Percentiles rank a stretch among this genome's conserved stretches.
These are phyloP conservation scores for Brienomyrus longianalis DNA, from an alignment of 2,113 vertebrate genomes.

Conservation along the genomic window DNA sequence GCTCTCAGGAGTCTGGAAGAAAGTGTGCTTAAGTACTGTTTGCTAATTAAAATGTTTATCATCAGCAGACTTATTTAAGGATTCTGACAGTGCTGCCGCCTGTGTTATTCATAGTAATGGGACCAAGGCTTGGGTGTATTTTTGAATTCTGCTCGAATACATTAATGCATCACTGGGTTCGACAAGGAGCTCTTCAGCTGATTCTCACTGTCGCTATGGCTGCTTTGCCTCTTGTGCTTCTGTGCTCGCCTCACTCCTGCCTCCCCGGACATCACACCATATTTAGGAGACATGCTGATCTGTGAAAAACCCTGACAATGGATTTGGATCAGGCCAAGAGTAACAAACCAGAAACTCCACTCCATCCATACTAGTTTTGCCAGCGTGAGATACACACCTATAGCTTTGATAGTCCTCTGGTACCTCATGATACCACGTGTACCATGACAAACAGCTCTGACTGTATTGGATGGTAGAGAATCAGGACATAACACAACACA, in stretches of 20 bases:
- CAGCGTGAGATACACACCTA: not conserved
- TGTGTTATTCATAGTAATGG: constrained; percentile 47
- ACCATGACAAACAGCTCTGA: not conserved
- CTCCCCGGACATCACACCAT: not conserved
- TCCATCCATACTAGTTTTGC: not conserved
- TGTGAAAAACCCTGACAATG: not conserved
- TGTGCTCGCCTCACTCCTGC: not conserved
- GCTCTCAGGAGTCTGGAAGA: constrained; percentile 20
- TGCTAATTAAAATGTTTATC: constrained; percentile 34
- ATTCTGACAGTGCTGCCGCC: constrained; percentile 22
- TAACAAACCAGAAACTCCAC: not conserved
- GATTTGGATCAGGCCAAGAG: not conserved
- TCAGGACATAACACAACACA: not conserved
- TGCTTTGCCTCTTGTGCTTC: not conserved
- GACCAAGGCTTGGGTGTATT: constrained; percentile 37
- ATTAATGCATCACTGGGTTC: constrained; percentile 39
- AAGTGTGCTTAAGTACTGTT: constrained; percentile 21
- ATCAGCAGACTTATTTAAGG: constrained; percentile 35
- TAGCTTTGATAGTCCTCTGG: not conserved
- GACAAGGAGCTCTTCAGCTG: not conserved
- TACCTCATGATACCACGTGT: not conserved
- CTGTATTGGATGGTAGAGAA: not conserved
- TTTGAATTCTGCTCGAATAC: constrained; percentile 47
- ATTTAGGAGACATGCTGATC: not conserved
- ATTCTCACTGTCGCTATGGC: not conserved